Evolutionary conservation across 1,140 invertebrate genomes (phyloP).

Genomic region (Leguminivora glycinivorella): DNA sequence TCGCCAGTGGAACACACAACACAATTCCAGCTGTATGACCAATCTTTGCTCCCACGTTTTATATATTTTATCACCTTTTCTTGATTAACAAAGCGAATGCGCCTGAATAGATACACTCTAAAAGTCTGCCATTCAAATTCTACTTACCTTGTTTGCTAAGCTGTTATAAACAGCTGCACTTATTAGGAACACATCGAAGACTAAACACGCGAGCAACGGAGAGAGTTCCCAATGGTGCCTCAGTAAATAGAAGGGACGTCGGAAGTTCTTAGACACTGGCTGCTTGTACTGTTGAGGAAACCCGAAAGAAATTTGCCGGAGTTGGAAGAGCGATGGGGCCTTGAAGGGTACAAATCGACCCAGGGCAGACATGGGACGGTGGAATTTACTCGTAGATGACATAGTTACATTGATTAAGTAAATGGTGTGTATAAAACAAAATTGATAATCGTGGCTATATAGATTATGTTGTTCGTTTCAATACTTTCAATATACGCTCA

Average conservation of each 20-base stretch:
- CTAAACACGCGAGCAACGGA: background rate
- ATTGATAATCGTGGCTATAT: background rate
- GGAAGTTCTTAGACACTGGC: background rate
- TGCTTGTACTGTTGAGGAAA: constrained; percentile 1
- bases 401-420: background rate
- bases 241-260: background rate
- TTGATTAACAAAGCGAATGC: too few relatives aligned
- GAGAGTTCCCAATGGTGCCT: background rate
- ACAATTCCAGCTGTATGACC: too few relatives aligned
- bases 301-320: background rate
- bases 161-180: background rate
- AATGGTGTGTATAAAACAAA: background rate
- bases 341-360: background rate
- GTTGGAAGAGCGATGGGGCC: background rate
- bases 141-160: background rate
- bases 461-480: background rate
- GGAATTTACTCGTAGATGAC: constrained; percentile 7
- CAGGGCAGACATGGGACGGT: background rate
- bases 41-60: too few relatives aligned
- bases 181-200: background rate
- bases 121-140: too few relatives aligned
- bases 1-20: too few relatives aligned
- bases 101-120: too few relatives aligned
- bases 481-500: background rate
- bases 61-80: too few relatives aligned